Percentiles rank a stretch among this genome's conserved stretches.
These are phyloP conservation scores for Hesperia comma DNA, from an alignment of 2,888 invertebrate species.

Conservation along the genomic window DNA sequence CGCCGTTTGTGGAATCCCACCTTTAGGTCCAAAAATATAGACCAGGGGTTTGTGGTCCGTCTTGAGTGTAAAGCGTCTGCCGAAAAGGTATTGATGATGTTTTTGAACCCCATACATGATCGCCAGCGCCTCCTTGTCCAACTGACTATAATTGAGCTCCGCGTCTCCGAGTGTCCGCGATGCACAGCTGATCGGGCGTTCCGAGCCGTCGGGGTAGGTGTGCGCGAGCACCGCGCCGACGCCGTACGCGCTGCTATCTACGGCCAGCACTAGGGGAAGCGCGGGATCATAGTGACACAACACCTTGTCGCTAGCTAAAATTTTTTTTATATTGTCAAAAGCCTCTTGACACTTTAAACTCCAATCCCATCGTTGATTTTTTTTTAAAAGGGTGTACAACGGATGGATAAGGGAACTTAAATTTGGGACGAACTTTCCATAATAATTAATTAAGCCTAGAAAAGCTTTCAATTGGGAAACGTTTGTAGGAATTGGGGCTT, in stretches of 20 bases:
- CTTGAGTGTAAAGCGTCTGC: slow-evolving; percentile 46
- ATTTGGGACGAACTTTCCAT: slow-evolving; percentile 42
- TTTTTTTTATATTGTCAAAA: slow-evolving; percentile 38
- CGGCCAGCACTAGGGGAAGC: background rate
- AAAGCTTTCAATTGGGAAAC: slow-evolving; percentile 41
- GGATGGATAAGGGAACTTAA: slow-evolving; percentile 39
- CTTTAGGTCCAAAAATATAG: slow-evolving; percentile 49
- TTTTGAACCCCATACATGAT: slow-evolving; percentile 46
- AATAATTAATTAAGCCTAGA: slow-evolving; percentile 42
- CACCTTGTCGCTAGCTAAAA: slow-evolving; percentile 26
- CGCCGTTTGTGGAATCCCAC: slow-evolving; percentile 46
- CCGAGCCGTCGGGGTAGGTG: slow-evolving; percentile 41
- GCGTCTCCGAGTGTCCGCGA: slow-evolving; percentile 44
- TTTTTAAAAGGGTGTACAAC: slow-evolving; percentile 39
- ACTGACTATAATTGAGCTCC: slow-evolving; percentile 46
- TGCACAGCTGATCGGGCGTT: slow-evolving; percentile 46
- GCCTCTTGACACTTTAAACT: slow-evolving; percentile 21
- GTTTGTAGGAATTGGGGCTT: slow-evolving; percentile 38
- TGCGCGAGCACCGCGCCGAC: slow-evolving; percentile 45
- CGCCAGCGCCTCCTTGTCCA: slow-evolving; percentile 48
- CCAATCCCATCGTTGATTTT: slow-evolving; percentile 4
- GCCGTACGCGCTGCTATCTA: slow-evolving; percentile 40
- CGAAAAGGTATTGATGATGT: slow-evolving; percentile 47
- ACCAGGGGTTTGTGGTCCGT: slow-evolving; percentile 63
- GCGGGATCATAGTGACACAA: slow-evolving; percentile 39